These are phyloP conservation scores for Patiria pectinifera DNA, from an alignment of 53 echinoderm and acorn worm genomes.

Conservation along the genomic window DNA sequence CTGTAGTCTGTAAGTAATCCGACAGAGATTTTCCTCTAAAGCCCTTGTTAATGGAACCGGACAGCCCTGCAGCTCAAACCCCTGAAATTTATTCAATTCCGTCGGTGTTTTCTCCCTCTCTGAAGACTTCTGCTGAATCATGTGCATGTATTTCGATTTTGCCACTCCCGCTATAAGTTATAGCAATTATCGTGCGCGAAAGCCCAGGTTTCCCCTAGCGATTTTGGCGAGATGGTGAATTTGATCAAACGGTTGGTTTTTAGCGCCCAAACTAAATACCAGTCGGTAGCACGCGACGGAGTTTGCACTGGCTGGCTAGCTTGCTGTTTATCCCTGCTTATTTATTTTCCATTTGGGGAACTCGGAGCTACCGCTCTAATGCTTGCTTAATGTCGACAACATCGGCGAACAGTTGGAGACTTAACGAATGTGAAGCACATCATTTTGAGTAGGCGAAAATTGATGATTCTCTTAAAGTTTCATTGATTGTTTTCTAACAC, in stretches of 20 bases:
- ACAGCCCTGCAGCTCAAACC: not conserved
- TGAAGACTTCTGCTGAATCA: not conserved
- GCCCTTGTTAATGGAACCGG: not conserved
- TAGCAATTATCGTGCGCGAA: constrained; percentile 7
- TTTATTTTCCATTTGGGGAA: constrained; percentile 10
- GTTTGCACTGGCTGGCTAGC: not conserved
- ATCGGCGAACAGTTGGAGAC: not conserved
- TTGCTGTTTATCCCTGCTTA: not conserved
- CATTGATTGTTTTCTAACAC: no score
- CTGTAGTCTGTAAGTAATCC: not conserved
- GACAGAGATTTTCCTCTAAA: not conserved
- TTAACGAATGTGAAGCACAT: no score
- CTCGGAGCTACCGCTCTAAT: not conserved
- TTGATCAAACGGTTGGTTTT: constrained; percentile 29
- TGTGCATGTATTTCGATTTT: not conserved
- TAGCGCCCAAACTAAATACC: constrained; percentile 11
- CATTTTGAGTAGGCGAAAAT: no score
- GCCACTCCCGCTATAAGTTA: not conserved
- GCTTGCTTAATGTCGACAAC: not conserved
- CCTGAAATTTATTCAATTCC: constrained; percentile 5
- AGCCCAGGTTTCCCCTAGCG: constrained; percentile 4
- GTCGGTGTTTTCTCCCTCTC: not conserved
- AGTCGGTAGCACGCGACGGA: not conserved
- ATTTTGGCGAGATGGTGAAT: constrained; percentile 32
- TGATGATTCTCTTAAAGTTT: no score